phyloP scores from a whole-genome alignment of 2,113 vertebrate species.

The Callopanchax toddi region DNA sequence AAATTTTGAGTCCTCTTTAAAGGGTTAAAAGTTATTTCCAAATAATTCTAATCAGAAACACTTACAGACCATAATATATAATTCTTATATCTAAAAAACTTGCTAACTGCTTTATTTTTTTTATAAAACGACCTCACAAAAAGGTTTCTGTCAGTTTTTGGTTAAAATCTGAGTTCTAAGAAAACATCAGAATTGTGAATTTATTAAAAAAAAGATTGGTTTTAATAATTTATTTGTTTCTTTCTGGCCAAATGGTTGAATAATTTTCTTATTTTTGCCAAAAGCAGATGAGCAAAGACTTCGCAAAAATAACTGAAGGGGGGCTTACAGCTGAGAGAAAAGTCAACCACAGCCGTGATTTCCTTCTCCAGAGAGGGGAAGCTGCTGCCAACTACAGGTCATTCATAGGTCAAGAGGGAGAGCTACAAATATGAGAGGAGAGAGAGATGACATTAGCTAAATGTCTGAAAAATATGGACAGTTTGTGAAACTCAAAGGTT shows the following conservation, averaged over 20 bases:
- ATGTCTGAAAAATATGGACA: too few species aligned
- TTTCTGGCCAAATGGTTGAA: conserved; percentile 5
- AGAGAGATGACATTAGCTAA: conserved; percentile 20
- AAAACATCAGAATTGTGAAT: too few species aligned
- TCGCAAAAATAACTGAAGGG: conserved; percentile 26
- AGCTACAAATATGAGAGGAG: neutral
- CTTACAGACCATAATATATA: too few species aligned
- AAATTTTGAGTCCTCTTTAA: too few species aligned
- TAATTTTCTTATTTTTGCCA: conserved; percentile 39
- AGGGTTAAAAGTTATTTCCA: too few species aligned
- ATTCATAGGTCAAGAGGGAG: conserved; percentile 29
- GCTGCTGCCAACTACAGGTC: conserved; percentile 49
- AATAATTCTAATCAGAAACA: too few species aligned
- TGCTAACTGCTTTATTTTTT: too few species aligned
- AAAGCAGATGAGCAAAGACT: conserved; percentile 33
- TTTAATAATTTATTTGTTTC: neutral
- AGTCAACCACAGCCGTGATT: conserved; percentile 31
- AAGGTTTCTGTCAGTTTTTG: too few species aligned
- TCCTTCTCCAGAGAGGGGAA: conserved; percentile 31
- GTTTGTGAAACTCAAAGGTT: conserved; percentile 14
- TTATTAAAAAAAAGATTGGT: too few species aligned
- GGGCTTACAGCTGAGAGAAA: conserved; percentile 43
- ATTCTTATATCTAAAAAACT: too few species aligned
- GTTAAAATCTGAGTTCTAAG: too few species aligned
- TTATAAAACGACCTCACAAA: too few species aligned